Evolutionary conservation across 2,888 invertebrate genomes (phyloP).

Genomic region (Bellardia bayeri): DNA sequence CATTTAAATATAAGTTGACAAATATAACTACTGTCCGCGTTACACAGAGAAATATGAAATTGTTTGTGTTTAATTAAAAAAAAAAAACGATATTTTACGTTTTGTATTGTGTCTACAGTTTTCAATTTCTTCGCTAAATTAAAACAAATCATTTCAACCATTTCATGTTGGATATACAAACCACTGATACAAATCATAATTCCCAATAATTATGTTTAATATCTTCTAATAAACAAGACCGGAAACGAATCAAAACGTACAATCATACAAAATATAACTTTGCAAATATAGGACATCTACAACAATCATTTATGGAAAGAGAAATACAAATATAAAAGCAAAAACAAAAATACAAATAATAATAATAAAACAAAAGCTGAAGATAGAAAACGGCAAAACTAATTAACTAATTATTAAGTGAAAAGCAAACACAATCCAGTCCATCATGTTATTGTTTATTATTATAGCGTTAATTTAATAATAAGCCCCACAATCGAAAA

Average conservation of each 20-base stretch:
- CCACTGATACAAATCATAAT: slow-evolving; percentile 22
- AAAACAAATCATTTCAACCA: too few relatives aligned
- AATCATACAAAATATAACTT: slow-evolving; percentile 34
- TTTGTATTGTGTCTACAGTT: too few relatives aligned
- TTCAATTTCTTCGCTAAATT: too few relatives aligned
- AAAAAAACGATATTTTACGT: too few relatives aligned
- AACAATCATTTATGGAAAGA: slow-evolving; percentile 39
- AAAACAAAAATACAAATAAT: neutral
- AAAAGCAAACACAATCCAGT: slow-evolving; percentile 48
- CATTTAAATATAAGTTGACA: too few relatives aligned
- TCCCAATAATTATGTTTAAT: slow-evolving; percentile 35
- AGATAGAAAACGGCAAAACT: slow-evolving; percentile 29
- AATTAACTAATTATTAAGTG: slow-evolving; percentile 57
- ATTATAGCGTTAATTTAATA: slow-evolving; percentile 13
- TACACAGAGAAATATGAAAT: too few relatives aligned
- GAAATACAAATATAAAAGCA: neutral
- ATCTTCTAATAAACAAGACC: slow-evolving; percentile 20
- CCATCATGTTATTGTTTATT: slow-evolving; percentile 37
- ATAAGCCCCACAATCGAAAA: neutral
- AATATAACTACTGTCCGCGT: too few relatives aligned
- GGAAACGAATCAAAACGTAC: slow-evolving; percentile 39
- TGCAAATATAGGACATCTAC: slow-evolving; percentile 26
- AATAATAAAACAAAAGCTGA: neutral
- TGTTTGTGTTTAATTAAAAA: too few relatives aligned
- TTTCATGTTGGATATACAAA: neutral